Evolutionary conservation across 2,888 invertebrate species (phyloP).

Genomic region (Nomada hirtipes): DNA sequence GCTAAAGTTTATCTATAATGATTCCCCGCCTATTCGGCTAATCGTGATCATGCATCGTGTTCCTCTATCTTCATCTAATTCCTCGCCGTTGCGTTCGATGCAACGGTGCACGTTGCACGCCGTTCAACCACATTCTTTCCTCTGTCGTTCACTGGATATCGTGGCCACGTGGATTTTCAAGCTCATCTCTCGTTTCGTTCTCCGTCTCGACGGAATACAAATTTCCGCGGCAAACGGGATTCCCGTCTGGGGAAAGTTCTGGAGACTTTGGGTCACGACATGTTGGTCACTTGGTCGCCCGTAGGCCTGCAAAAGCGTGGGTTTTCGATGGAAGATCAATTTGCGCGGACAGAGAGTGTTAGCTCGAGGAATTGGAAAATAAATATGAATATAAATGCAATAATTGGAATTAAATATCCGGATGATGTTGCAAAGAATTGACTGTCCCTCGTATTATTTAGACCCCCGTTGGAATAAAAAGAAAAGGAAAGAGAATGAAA

Average conservation of each 20-base stretch:
- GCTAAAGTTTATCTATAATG: slow-evolving; percentile 44
- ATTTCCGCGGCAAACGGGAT: slow-evolving; percentile 7
- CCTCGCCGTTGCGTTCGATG: slow-evolving; percentile 16
- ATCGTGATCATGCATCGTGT: slow-evolving; percentile 59
- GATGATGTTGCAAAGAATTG: no score
- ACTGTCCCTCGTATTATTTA: no score
- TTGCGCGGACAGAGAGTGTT: neutral
- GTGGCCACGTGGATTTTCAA: slow-evolving; percentile 17
- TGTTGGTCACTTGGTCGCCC: slow-evolving; percentile 6
- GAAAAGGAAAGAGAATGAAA: no score
- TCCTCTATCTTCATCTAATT: slow-evolving; percentile 61
- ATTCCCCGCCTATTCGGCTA: slow-evolving; percentile 50
- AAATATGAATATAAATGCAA: no score
- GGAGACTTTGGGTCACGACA: slow-evolving; percentile 1
- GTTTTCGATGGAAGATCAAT: neutral
- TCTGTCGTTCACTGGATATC: slow-evolving; percentile 5
- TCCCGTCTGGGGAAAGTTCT: slow-evolving; percentile 20
- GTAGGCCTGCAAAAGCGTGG: neutral
- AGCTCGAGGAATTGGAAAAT: neutral
- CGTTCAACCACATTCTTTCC: slow-evolving; percentile 32
- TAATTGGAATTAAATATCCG: no score
- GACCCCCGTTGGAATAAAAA: no score
- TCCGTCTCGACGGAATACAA: neutral
- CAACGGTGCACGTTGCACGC: slow-evolving; percentile 37
- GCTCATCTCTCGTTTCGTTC: slow-evolving; percentile 10